Percentiles rank a stretch among this genome's conserved stretches.
Evolutionary conservation across 2,888 invertebrate genomes (phyloP).

Genomic region (Coleophora flavipennella): DNA sequence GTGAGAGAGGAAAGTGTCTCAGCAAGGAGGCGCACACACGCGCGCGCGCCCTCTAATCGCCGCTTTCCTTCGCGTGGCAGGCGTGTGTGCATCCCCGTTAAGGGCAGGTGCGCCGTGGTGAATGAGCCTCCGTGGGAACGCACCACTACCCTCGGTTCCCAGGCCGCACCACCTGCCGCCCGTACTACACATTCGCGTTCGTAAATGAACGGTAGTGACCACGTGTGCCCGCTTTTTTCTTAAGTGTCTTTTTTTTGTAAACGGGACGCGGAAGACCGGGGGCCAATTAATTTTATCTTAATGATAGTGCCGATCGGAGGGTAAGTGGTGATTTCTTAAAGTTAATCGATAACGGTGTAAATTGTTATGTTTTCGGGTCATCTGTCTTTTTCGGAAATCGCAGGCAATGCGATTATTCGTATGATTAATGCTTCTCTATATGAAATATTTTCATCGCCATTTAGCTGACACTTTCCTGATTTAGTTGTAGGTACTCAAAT

Average conservation of each 20-base stretch:
- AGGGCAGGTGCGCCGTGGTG: slow-evolving; percentile 66
- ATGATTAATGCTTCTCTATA: slow-evolving; percentile 2
- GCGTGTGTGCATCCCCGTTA: slow-evolving; percentile 67
- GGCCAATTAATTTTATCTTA: slow-evolving; percentile 63
- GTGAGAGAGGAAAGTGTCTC: slow-evolving; percentile 12
- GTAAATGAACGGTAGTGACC: slow-evolving; percentile 73
- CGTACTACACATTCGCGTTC: slow-evolving; percentile 71
- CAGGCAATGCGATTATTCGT: no score
- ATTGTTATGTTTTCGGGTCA: no score
- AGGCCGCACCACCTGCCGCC: slow-evolving; percentile 60
- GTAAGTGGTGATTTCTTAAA: slow-evolving; percentile 34
- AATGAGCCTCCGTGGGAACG: slow-evolving; percentile 68
- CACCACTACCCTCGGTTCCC: slow-evolving; percentile 65
- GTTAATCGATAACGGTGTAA: slow-evolving; percentile 53
- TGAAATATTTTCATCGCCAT: no score
- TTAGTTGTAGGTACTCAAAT: no score
- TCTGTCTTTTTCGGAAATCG: no score
- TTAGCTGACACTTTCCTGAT: no score
- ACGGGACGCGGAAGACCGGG: slow-evolving; percentile 61
- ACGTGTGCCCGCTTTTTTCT: slow-evolving; percentile 64
- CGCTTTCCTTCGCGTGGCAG: slow-evolving; percentile 66
- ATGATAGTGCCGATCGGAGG: slow-evolving; percentile 30
- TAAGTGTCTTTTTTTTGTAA: slow-evolving; percentile 5
- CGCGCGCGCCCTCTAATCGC: slow-evolving; percentile 45
- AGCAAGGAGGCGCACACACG: slow-evolving; percentile 25